Conservation (phyloP, 2,888 invertebrate genomes). For the Scaptomyza cyrtandrae region DNA sequence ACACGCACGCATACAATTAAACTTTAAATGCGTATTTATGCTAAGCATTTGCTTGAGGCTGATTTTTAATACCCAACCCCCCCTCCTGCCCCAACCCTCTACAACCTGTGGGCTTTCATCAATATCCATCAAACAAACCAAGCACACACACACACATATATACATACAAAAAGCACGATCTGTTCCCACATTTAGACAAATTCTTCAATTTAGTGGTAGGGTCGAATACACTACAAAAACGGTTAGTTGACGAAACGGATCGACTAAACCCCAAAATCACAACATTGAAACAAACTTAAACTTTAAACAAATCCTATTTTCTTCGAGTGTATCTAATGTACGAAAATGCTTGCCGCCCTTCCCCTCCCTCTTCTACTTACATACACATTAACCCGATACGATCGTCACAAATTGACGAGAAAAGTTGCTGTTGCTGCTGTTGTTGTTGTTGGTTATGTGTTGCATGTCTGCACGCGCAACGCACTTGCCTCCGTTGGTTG, state of each 20-base stretch:
- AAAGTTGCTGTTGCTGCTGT: slow-evolving; percentile 34
- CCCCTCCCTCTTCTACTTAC: slow-evolving; percentile 34
- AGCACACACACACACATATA: background rate
- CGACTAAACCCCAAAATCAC: too few relatives aligned
- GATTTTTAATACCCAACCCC: background rate
- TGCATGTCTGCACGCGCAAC: slow-evolving; percentile 74
- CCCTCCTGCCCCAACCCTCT: too few relatives aligned
- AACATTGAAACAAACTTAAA: too few relatives aligned
- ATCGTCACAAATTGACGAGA: slow-evolving; percentile 55
- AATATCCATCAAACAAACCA: background rate
- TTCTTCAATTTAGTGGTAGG: background rate
- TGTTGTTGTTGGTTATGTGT: slow-evolving; percentile 42
- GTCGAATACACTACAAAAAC: background rate
- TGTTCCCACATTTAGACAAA: background rate
- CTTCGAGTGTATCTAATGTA: slow-evolving; percentile 1
- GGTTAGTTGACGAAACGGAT: background rate
- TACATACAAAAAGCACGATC: background rate
- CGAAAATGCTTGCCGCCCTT: background rate
- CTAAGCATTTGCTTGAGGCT: background rate
- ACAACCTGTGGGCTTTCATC: background rate
- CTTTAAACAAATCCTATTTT: background rate
- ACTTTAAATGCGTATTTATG: background rate
- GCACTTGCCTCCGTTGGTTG: slow-evolving; percentile 47
- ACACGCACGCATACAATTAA: background rate
- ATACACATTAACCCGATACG: slow-evolving; percentile 57